Percentiles rank a stretch among this genome's conserved stretches.
Evolutionary conservation across 1,140 invertebrate species (phyloP).

Genomic region (Nymphalis io): DNA sequence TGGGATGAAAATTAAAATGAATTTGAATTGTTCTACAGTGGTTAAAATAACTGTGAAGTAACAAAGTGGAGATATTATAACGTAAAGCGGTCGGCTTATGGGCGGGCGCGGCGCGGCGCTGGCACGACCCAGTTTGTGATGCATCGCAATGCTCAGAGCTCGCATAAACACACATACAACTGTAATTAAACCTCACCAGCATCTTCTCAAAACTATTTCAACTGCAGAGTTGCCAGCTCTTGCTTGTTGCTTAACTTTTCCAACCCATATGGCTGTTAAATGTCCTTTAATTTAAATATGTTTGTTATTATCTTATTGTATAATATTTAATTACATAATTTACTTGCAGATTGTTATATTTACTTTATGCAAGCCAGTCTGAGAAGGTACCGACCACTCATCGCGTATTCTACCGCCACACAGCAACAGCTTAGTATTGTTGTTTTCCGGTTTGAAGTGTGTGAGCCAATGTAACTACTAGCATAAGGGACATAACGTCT

Average conservation of each 20-base stretch:
- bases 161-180: conserved; percentile 47
- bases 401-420: no score
- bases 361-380: no score
- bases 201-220: conserved; percentile 35
- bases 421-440: no score
- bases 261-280: conserved; percentile 4
- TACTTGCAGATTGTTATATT: no score
- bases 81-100: conserved; percentile 54
- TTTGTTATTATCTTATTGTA: not conserved
- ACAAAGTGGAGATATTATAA: conserved; percentile 50
- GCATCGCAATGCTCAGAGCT: conserved; percentile 41
- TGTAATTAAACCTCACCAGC: conserved; percentile 52
- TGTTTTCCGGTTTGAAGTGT: no score
- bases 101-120: conserved; percentile 30
- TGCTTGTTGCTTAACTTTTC: conserved; percentile 21
- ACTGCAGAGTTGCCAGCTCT: conserved; percentile 18
- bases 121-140: conserved; percentile 56
- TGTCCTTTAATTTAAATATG: not conserved
- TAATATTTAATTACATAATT: no score
- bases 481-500: no score
- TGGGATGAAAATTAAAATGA: conserved; percentile 22
- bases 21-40: conserved; percentile 7
- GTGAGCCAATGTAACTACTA: no score
- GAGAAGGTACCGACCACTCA: no score
- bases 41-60: conserved; percentile 33